A percentile compares a stretch with the other conserved stretches of the same genome.
phyloP scores from a whole-genome alignment of 2,113 vertebrate species.

The Ceyx cyanopectus region DNA sequence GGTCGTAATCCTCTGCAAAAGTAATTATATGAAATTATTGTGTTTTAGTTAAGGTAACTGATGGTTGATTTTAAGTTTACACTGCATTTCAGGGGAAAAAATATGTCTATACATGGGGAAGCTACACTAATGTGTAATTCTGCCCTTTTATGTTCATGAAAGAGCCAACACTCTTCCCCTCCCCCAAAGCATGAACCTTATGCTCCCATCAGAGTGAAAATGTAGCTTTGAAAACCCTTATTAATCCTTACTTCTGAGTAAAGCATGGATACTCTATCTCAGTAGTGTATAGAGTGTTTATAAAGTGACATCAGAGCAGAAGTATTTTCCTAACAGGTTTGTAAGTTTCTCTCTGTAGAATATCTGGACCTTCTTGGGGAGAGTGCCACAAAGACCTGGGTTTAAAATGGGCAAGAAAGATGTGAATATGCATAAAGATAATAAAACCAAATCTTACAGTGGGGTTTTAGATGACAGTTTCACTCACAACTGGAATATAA shows the following conservation, averaged over 20 bases:
- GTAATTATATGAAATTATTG: not conserved
- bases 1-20: not conserved
- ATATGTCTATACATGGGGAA: conserved; percentile 43
- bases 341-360: conserved; percentile 6
- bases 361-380: not conserved
- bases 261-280: not conserved
- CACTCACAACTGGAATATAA: not conserved
- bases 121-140: conserved; percentile 63
- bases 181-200: conserved; percentile 17
- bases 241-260: not conserved
- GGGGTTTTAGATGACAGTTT: not conserved
- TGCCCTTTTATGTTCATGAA: conserved; percentile 72
- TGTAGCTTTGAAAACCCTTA: conserved; percentile 2
- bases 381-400: not conserved
- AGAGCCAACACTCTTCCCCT: conserved; percentile 55
- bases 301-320: conserved; percentile 4
- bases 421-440: not conserved
- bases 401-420: not conserved
- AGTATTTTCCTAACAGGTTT: conserved; percentile 3
- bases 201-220: not conserved
- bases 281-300: not conserved
- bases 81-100: conserved; percentile 34
- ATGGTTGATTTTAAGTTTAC: conserved; percentile 10
- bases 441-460: not conserved
- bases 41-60: conserved; percentile 16